Evolutionary conservation across 1,140 invertebrate species (phyloP), one percentile per base, ranked within the genome.

Genomic region (Drosophila rhopaloa): DNA sequence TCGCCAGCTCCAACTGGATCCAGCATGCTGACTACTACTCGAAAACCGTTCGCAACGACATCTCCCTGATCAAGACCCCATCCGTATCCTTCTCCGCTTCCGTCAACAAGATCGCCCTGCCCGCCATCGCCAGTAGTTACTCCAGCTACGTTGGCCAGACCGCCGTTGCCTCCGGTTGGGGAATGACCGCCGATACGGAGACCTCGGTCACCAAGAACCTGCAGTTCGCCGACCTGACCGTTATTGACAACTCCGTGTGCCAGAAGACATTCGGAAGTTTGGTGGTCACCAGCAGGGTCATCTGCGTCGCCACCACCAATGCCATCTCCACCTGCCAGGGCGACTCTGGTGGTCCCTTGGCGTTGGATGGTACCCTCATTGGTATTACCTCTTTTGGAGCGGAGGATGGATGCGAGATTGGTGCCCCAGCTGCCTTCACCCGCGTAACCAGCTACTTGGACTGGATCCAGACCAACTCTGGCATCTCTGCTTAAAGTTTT

Each of bases 371-470:
- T 9, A 79, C 50, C 1, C 50, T 71, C 1, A 43, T 93, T 46
- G 93, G 93, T 9, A 77, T 93, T 10, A 91, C 83, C 13, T 93
- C 92, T 0, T 94, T 93, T 65, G 91, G 76, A 37, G 6, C 81
- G 0, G 13, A 8, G 5, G 51, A 48, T 1, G 76, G 81, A 5
- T 84, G 81, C 38, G 74, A 44, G 6, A 14, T 35, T 11, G 67
- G 59, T 0, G 11, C 19, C 8, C 94, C 94, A 13, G 92, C 92
- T 41, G 94, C 92, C 6, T 94, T 92, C 71, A 93, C 93, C 1
- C 92, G 94, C 37, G 86, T 94, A 8, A 93, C 93, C 4, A 91
- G 77, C 50, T 94, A 92, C 83, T 79, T 94, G 58, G 78, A 92
- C 40, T 95, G 94, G 94, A 93, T 94, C 19, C 29, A 79, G 44